Conservation (phyloP, 2,888 invertebrate species). For the Euzetes globulus region DNA sequence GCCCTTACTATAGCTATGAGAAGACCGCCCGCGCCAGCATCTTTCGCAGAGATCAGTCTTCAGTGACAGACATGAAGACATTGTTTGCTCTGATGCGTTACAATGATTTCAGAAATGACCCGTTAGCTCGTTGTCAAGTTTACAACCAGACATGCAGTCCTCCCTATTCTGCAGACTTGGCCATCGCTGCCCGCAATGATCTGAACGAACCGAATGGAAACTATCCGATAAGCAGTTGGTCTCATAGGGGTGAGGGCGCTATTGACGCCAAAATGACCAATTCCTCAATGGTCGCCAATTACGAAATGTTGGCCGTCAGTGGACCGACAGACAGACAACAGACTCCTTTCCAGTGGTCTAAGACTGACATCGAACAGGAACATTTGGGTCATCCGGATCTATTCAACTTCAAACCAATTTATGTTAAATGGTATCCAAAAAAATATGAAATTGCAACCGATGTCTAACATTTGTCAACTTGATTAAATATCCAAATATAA, state of each 20-base stretch:
- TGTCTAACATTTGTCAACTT: too few relatives aligned
- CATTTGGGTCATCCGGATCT: constrained; percentile 67
- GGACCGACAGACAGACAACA: constrained; percentile 47
- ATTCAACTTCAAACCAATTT: constrained; percentile 61
- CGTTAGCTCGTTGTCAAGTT: constrained; percentile 31
- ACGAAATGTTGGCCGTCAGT: constrained; percentile 31
- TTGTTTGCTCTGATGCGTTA: constrained; percentile 47
- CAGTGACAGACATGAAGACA: constrained; percentile 44
- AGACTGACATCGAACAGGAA: constrained; percentile 56
- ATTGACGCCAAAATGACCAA: constrained; percentile 35
- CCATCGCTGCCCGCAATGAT: constrained; percentile 36
- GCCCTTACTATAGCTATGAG: constrained; percentile 44
- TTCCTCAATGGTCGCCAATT: neutral
- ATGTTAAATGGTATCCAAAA: constrained; percentile 52
- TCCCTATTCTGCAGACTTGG: constrained; percentile 26
- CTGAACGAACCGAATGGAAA: constrained; percentile 35
- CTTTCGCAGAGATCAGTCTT: constrained; percentile 46
- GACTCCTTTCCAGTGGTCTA: constrained; percentile 69
- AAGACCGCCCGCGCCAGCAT: constrained; percentile 48
- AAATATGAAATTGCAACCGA: neutral
- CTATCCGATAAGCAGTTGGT: constrained; percentile 1
- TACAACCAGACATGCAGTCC: constrained; percentile 29
- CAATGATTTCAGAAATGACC: constrained; percentile 43
- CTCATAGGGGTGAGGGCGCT: constrained; percentile 21
- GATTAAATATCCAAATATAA: too few relatives aligned